These are phyloP conservation scores for Dinocampus coccinellae DNA, from an alignment of 2,888 invertebrate species.

Conservation along the genomic window DNA sequence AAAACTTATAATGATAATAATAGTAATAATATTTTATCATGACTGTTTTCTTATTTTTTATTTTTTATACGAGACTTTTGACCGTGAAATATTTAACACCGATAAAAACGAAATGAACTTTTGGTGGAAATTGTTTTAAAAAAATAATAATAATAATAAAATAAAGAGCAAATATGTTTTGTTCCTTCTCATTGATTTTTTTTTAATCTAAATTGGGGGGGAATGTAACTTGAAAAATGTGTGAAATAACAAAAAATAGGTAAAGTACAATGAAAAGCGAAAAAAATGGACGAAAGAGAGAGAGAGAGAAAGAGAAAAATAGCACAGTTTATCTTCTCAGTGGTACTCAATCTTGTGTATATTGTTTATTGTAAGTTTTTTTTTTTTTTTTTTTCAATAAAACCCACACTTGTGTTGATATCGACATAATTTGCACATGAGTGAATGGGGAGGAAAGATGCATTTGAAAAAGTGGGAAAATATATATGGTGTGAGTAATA, in stretches of 20 bases:
- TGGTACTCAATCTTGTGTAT: constrained; percentile 3
- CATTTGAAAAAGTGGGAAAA: constrained; percentile 12
- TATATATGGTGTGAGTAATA: too few species aligned
- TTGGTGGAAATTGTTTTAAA: too few species aligned
- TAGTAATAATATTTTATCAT: too few species aligned
- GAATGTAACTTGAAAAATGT: neutral
- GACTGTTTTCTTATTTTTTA: too few species aligned
- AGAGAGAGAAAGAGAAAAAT: neutral
- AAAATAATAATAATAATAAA: too few species aligned
- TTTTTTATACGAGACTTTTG: too few species aligned
- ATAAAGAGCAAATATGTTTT: too few species aligned
- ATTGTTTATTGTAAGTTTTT: neutral
- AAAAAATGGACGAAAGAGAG: neutral
- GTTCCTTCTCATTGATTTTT: neutral
- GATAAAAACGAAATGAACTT: too few species aligned
- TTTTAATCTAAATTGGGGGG: neutral
- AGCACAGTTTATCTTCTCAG: constrained; percentile 18
- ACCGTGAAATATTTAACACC: neutral
- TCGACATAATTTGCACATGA: neutral
- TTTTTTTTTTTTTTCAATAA: neutral
- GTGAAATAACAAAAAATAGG: neutral
- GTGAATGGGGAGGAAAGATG: neutral
- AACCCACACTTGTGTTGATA: neutral
- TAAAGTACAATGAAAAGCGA: too few species aligned
- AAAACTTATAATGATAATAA: too few species aligned